Evolutionary conservation across 2,113 vertebrate genomes (phyloP).

Genomic region (Phyllostomus discolor): DNA sequence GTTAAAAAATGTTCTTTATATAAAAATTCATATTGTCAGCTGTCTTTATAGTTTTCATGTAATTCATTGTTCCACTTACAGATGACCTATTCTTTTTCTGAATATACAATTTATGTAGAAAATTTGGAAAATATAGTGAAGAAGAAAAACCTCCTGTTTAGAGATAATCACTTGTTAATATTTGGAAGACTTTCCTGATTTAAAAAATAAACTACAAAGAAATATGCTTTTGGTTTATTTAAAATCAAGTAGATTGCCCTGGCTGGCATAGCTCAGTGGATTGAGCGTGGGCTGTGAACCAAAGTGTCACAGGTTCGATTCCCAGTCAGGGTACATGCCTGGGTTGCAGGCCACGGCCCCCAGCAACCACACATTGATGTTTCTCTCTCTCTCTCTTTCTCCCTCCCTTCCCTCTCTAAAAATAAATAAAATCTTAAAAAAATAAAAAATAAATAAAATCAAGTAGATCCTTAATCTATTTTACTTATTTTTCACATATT

Average conservation of each 20-base stretch:
- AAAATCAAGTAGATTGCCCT: not conserved
- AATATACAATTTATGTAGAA: not conserved
- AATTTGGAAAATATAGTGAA: not conserved
- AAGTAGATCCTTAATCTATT: not conserved
- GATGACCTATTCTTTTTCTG: not conserved
- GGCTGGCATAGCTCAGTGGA: no score
- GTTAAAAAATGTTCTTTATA: not conserved
- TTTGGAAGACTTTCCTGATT: not conserved
- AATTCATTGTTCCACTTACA: not conserved
- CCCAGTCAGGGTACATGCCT: no score
- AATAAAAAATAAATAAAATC: not conserved
- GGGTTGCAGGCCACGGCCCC: no score
- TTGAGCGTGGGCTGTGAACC: no score
- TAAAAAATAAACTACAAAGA: not conserved
- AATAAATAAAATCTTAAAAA: no score
- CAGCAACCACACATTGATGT: no score
- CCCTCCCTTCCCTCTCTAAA: no score
- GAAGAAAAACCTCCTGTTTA: not conserved
- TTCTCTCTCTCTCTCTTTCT: no score
- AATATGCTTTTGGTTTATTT: not conserved
- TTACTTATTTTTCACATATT: not conserved
- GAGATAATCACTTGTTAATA: not conserved
- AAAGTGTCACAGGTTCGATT: no score
- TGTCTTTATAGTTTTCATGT: not conserved
- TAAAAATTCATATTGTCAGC: not conserved